Evolutionary conservation across 2,888 invertebrate species (phyloP).

Genomic region (Palloptera scutellata): DNA sequence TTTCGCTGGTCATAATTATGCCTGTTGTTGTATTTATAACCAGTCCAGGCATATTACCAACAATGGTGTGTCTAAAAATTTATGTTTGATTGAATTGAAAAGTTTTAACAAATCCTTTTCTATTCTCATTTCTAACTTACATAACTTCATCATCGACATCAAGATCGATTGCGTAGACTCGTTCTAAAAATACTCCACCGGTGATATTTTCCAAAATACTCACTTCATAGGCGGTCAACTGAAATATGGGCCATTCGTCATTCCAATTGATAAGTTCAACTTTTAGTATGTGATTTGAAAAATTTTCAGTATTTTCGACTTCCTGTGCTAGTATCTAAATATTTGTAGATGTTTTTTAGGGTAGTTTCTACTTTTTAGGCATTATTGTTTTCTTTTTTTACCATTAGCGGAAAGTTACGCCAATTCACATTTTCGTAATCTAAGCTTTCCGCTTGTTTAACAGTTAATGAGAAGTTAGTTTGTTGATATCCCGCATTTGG

Average conservation of each 20-base stretch:
- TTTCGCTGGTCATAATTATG: constrained; percentile 66
- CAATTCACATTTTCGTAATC: constrained; percentile 70
- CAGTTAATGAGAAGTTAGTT: constrained; percentile 69
- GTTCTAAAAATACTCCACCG: constrained; percentile 65
- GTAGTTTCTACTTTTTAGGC: neutral
- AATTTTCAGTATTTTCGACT: constrained; percentile 47
- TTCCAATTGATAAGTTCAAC: constrained; percentile 73
- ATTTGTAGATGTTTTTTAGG: constrained; percentile 8
- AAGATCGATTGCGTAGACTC: constrained; percentile 68
- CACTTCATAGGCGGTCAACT: constrained; percentile 57
- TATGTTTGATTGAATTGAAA: neutral
- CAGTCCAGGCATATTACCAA: constrained; percentile 65
- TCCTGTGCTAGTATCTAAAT: constrained; percentile 60
- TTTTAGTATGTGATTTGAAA: constrained; percentile 61
- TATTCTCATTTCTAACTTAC: constrained; percentile 61
- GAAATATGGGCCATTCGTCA: constrained; percentile 75
- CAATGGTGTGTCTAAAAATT: constrained; percentile 66
- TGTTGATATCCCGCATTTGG: constrained; percentile 71
- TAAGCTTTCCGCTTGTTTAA: constrained; percentile 66
- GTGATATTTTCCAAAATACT: constrained; percentile 69
- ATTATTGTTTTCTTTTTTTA: constrained; percentile 40
- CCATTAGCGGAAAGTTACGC: constrained; percentile 64
- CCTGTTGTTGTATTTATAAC: constrained; percentile 69
- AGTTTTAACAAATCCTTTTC: neutral
- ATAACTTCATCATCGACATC: constrained; percentile 70